These are phyloP conservation scores for Buphagus erythrorhynchus DNA, from an alignment of 2,797 vertebrate species.

Conservation along the genomic window DNA sequence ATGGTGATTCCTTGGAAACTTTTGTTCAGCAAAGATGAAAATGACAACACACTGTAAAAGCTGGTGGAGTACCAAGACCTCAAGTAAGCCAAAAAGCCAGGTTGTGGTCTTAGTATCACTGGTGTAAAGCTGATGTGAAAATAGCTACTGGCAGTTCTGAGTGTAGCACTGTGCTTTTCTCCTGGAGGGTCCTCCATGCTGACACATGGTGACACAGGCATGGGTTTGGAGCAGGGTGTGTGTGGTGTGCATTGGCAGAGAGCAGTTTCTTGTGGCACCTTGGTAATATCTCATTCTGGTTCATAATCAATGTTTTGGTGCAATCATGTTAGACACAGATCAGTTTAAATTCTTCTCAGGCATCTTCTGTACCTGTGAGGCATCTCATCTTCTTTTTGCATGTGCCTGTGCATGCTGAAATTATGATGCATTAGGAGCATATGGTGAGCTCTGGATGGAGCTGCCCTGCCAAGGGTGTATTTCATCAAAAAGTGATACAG, in stretches of 20 bases:
- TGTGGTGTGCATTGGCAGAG: not conserved
- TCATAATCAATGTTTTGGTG: not conserved
- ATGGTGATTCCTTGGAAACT: not conserved
- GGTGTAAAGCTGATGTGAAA: not conserved
- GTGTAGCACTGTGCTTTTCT: not conserved
- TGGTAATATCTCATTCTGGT: not conserved
- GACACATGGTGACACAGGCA: not conserved
- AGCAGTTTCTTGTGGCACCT: not conserved
- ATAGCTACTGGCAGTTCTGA: not conserved
- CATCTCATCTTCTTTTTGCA: not conserved
- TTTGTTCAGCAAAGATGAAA: not conserved
- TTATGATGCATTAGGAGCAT: not conserved
- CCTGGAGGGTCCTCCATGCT: not conserved
- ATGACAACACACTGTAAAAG: not conserved
- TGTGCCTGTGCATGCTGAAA: not conserved
- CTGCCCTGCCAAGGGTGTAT: not conserved
- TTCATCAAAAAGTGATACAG: not conserved
- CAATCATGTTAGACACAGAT: not conserved
- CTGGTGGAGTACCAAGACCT: not conserved
- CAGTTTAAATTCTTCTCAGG: not conserved
- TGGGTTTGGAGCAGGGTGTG: not conserved
- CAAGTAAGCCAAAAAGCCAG: not conserved
- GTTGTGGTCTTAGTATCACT: not conserved
- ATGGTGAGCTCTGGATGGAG: not conserved
- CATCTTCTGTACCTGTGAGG: too few relatives aligned